Base-by-base conservation (phyloP, 92 coral and sea anemone genomes). In the Zoanthus gigantus region DNA sequence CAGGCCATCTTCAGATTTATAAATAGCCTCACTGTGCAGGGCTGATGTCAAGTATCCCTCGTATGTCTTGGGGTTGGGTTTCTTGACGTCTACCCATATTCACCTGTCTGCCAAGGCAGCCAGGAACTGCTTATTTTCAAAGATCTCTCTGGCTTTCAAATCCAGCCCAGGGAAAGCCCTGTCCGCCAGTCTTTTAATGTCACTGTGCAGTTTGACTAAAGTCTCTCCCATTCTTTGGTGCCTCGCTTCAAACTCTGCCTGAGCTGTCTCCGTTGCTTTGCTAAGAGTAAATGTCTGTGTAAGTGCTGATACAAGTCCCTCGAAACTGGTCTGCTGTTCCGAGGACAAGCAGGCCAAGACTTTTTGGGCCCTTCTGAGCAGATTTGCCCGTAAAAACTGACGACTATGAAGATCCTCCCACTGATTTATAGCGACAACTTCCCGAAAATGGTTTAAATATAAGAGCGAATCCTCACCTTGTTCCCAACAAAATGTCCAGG, bases 71-170 rank as follows among this genome's bases (percentile, higher is more conserved):
- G 60, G 79, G 58, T 74, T 74, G 12, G 79, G 58, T 28, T 46
- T 74, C 58, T 74, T 74, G 34, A 74, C 29, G 61, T 46, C 79
- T 30, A 74, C 60, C 16, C 79, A 32, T 47, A 46, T 34, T n/a
- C 61, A 29, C 48, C 48, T 46, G 60, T 74, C 79, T 9, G 60
- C 31, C 9, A 74, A 54, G 32, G 79, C 61, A 10, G 60, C 60
- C 58, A 74, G 79, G 52, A 74, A 74, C 60, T 74, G 78, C 32
- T 74, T 74, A 18, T 74, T 74, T 15, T 74, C 78, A 74, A 74
- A 74, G 16, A 44, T 74, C 29, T 74, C 58, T 52, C 78, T 74
- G 28, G 78, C 78, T 13, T 74, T 74, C 30, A 45, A 45, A 15
- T 74, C 78, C 53, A 74, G 23, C 17, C 32, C 58, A 7, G 78